Evolutionary conservation across 2,888 invertebrate species (phyloP).

Genomic region (Watsonalla cultraria): DNA sequence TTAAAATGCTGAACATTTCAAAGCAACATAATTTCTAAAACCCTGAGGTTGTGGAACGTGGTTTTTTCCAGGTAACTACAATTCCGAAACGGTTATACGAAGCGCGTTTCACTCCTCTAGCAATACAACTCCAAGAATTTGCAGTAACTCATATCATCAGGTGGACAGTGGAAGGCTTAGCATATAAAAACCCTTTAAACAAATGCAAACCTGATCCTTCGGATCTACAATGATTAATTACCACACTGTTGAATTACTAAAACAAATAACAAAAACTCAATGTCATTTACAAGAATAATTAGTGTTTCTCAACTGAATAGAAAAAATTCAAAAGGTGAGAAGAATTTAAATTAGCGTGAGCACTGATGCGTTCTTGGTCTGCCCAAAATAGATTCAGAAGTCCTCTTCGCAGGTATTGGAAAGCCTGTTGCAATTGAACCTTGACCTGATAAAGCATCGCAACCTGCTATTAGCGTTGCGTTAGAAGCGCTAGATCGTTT

Average conservation of each 20-base stretch:
- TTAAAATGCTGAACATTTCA: too few species aligned
- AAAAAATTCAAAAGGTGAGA: constrained; percentile 64
- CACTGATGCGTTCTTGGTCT: constrained; percentile 38
- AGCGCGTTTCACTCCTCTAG: too few species aligned
- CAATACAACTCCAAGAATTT: too few species aligned
- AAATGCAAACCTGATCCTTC: not conserved
- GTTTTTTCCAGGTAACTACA: too few species aligned
- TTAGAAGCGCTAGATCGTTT: constrained; percentile 67
- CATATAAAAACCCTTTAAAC: too few species aligned
- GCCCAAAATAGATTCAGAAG: constrained; percentile 46
- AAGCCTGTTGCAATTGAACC: constrained; percentile 68
- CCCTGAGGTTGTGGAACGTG: too few species aligned
- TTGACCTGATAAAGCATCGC: constrained; percentile 65
- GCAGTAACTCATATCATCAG: too few species aligned
- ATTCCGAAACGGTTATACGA: too few species aligned
- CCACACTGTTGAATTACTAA: not conserved
- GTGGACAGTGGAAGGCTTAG: too few species aligned
- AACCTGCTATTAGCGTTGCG: constrained; percentile 63
- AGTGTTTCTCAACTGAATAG: constrained; percentile 51
- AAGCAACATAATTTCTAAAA: too few species aligned
- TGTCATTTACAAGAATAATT: constrained; percentile 35
- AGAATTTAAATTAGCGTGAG: constrained; percentile 60
- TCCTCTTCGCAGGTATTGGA: constrained; percentile 65
- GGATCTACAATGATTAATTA: constrained; percentile 8
- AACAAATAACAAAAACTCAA: constrained; percentile 26